These are phyloP conservation scores for Gymnobelideus leadbeateri DNA, from an alignment of 2,113 vertebrate species.

Conservation along the genomic window DNA sequence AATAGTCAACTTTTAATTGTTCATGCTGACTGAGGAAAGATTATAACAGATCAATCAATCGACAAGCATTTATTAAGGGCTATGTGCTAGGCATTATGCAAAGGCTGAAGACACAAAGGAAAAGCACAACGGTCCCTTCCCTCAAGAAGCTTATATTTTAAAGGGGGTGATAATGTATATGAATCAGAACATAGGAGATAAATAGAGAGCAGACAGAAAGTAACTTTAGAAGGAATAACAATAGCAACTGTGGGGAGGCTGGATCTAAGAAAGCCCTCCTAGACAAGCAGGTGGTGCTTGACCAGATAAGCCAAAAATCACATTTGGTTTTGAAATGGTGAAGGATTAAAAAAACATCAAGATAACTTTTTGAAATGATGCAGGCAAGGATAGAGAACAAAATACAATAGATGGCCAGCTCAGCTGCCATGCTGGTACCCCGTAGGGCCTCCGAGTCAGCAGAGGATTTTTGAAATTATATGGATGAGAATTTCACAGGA, in stretches of 20 bases:
- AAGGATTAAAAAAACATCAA: neutral
- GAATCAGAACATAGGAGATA: neutral
- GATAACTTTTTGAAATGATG: neutral
- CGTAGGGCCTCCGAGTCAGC: no score
- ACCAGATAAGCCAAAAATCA: neutral
- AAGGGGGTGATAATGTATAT: neutral
- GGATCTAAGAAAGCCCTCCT: neutral
- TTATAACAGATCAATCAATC: neutral
- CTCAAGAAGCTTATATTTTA: neutral
- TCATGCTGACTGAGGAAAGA: neutral
- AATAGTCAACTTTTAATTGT: neutral
- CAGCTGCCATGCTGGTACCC: neutral
- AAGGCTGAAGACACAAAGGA: neutral
- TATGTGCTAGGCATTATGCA: neutral
- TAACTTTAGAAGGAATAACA: neutral
- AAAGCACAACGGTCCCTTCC: neutral
- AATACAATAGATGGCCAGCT: neutral
- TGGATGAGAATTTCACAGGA: neutral
- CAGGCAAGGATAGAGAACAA: neutral
- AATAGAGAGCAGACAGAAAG: neutral
- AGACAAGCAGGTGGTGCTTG: neutral
- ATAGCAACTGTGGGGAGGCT: neutral
- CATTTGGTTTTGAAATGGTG: neutral
- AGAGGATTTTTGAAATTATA: neutral
- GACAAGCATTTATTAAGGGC: neutral